Conservation (phyloP, 2,797 vertebrate genomes). For the Chaenodraco wilsoni region DNA sequence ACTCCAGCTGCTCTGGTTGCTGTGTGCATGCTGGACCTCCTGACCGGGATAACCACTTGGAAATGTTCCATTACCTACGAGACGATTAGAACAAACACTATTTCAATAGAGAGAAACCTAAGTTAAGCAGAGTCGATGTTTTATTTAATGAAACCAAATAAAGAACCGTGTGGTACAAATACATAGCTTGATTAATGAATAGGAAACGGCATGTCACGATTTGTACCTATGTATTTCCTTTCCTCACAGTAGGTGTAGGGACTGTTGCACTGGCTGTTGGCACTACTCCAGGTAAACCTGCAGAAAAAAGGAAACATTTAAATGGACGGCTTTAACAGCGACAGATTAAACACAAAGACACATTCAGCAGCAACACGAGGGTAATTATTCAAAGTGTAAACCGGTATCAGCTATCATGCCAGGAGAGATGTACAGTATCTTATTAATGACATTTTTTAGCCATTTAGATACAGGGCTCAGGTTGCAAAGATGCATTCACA, state of each 20-base stretch:
- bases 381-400: conserved; percentile 18
- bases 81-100: neutral
- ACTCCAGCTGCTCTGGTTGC: conserved; percentile 78
- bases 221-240: conserved; percentile 71
- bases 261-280: conserved; percentile 77
- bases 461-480: neutral
- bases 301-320: conserved; percentile 32
- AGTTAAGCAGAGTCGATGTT: neutral
- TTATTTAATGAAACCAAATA: neutral
- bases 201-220: conserved; percentile 12
- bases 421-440: neutral
- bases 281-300: conserved; percentile 83
- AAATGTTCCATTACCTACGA: conserved; percentile 90
- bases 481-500: neutral
- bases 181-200: neutral
- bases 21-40: conserved; percentile 81
- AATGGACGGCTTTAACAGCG: neutral
- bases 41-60: conserved; percentile 84
- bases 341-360: conserved; percentile 7
- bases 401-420: neutral
- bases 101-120: neutral
- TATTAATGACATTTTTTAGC: neutral
- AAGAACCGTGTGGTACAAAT: neutral
- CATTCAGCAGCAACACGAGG: neutral
- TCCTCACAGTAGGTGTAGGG: conserved; percentile 78